Evolutionary conservation across 2,113 vertebrate species (phyloP).

Genomic region (Hemibagrus wyckioides): DNA sequence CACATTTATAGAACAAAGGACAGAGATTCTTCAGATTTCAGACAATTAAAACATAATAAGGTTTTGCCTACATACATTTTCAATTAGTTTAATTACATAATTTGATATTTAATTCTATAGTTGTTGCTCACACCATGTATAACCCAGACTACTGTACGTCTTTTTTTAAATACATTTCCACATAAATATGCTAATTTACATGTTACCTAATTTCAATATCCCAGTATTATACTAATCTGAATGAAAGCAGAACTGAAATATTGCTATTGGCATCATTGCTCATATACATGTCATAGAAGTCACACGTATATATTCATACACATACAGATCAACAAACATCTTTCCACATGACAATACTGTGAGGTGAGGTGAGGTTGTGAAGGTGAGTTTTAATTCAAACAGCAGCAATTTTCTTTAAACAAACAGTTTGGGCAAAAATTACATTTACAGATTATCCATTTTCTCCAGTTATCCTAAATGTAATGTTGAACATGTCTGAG

Average conservation of each 20-base stretch:
- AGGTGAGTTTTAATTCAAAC: not conserved
- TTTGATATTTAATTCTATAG: not conserved
- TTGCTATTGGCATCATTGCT: not conserved
- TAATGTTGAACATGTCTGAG: not conserved
- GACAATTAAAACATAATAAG: not conserved
- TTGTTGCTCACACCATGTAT: not conserved
- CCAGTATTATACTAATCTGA: not conserved
- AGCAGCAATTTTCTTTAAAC: not conserved
- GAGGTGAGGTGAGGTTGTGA: not conserved
- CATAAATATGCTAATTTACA: slow-evolving; percentile 48
- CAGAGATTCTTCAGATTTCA: not conserved
- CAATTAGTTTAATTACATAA: slow-evolving; percentile 3
- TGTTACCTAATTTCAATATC: slow-evolving; percentile 20
- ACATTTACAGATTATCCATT: not conserved
- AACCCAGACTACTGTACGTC: not conserved
- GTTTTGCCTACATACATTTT: not conserved
- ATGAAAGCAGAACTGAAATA: not conserved
- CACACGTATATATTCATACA: not conserved
- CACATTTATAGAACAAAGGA: slow-evolving; percentile 3
- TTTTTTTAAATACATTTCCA: slow-evolving; percentile 28
- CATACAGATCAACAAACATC: not conserved
- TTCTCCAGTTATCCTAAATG: not conserved
- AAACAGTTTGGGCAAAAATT: not conserved
- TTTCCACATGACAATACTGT: not conserved
- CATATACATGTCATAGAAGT: not conserved